A percentile compares a stretch with the other conserved stretches of the same genome.
phyloP scores from a whole-genome alignment of 2,797 vertebrate species.

The Sarcoramphus papa region DNA sequence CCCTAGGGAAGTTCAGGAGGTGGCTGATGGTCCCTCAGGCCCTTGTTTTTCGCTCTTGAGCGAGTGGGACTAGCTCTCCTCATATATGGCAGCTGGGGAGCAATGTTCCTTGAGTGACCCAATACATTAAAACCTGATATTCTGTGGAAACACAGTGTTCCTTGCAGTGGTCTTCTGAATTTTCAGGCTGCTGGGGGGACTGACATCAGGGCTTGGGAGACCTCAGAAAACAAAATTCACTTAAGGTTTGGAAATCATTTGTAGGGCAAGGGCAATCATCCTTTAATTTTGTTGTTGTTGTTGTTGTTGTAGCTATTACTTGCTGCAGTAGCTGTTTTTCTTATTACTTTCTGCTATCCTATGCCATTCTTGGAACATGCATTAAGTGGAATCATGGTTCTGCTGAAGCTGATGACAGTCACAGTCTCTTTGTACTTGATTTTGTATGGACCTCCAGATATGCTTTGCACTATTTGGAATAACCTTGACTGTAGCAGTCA shows the following conservation, averaged over 20 bases:
- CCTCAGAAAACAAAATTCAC: background rate
- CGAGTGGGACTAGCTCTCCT: background rate
- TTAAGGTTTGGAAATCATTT: background rate
- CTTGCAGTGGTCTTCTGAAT: background rate
- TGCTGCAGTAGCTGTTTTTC: background rate
- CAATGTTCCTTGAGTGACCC: background rate
- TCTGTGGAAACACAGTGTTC: background rate
- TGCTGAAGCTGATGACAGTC: background rate
- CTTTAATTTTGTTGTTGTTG: background rate
- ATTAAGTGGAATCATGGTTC: background rate
- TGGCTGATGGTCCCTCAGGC: background rate
- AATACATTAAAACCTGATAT: background rate
- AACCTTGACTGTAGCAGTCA: background rate
- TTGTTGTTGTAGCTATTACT: background rate
- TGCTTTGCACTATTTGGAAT: background rate
- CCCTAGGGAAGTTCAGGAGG: background rate
- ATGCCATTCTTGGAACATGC: background rate
- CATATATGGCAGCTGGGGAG: background rate
- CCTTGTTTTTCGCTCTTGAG: background rate
- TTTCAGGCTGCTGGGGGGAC: background rate
- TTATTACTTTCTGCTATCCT: background rate
- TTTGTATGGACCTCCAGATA: background rate
- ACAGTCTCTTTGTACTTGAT: background rate
- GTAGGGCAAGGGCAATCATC: background rate
- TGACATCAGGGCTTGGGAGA: background rate